These are phyloP conservation scores for Anas flavirostris DNA, from an alignment of 2,797 vertebrate genomes.

Conservation along the genomic window DNA sequence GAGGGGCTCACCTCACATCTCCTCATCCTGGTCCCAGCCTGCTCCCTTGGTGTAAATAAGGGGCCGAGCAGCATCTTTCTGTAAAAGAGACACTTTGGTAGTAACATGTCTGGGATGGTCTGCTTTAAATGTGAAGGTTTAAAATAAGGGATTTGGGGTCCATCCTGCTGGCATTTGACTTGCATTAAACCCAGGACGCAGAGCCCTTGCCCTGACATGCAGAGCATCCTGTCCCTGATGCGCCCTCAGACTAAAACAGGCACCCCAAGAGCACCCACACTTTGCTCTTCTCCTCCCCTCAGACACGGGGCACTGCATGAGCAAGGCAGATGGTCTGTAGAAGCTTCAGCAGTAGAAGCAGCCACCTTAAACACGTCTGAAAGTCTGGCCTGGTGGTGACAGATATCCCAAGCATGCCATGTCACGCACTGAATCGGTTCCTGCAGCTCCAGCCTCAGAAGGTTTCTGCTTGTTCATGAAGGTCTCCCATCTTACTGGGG, in stretches of 20 bases:
- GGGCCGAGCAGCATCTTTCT: neutral
- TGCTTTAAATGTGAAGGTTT: fast-evolving
- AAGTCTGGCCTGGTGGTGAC: neutral
- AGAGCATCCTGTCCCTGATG: fast-evolving
- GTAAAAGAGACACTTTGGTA: fast-evolving
- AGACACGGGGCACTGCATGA: neutral
- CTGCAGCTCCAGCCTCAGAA: neutral
- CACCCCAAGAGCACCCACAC: neutral
- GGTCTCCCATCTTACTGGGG: neutral
- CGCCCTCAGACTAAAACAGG: neutral
- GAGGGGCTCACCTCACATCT: fast-evolving
- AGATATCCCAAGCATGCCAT: fast-evolving
- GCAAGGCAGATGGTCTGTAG: neutral
- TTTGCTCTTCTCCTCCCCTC: neutral
- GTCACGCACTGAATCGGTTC: neutral
- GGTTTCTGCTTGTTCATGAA: neutral
- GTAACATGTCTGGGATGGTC: fast-evolving
- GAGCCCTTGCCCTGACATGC: neutral
- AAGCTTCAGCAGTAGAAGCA: neutral
- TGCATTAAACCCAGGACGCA: neutral
- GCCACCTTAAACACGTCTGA: fast-evolving
- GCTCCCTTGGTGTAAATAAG: fast-evolving
- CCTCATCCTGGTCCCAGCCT: neutral
- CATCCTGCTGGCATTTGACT: neutral
- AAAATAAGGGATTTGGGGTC: fast-evolving